Base-by-base conservation (phyloP, 2,888 invertebrate genomes). In the Nomada goodeniana region DNA sequence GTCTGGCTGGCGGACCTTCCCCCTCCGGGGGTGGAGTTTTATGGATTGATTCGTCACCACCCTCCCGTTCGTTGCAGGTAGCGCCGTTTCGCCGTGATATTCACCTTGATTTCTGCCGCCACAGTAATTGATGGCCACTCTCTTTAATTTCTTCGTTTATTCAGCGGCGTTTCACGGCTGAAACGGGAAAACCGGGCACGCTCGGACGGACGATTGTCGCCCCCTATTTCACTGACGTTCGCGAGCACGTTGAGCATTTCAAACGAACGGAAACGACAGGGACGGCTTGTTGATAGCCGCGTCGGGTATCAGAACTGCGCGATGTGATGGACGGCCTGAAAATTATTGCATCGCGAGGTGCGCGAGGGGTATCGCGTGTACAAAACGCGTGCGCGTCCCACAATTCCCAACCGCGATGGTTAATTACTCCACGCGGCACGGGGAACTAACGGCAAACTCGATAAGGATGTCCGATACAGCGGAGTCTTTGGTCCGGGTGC, bases 11-110 rank as follows among this genome's bases (percentile, higher is more conserved):
- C 76, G 50, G 36, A 36, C 7, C 5, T 7, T 7, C 29, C 64
- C 78, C 36, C 69, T 61, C n/a, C 44, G 44, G 53, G 64, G 74
- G 75, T n/a, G 84, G 67, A 79, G 67, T 83, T 88, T 88, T 88
- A 88, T 88, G 86, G 85, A 82, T 85, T 88, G 83, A 86, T 88
- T 86, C 83, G 83, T 85, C 86, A 83, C 70, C 76, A 70, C 65
- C 69, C 68, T 44, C 80, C 50, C 42, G 60, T 36, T 60, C 52
- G 29, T 13, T 42, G 50, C n/a, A 42, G 55, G 60, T 61, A 80
- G 42, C 71, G 50, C 13, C 57, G 79, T 80, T 86, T 72, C 70
- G 53, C 69, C 75, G 76, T 71, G 82, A 82, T 87, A 80, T 80
- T 80, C 76, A 75, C 83, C 75, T 81, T 79, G 57, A 53, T 71